Evolutionary conservation across 2,113 vertebrate genomes (phyloP).

Genomic region (Brachionichthys hirsutus): DNA sequence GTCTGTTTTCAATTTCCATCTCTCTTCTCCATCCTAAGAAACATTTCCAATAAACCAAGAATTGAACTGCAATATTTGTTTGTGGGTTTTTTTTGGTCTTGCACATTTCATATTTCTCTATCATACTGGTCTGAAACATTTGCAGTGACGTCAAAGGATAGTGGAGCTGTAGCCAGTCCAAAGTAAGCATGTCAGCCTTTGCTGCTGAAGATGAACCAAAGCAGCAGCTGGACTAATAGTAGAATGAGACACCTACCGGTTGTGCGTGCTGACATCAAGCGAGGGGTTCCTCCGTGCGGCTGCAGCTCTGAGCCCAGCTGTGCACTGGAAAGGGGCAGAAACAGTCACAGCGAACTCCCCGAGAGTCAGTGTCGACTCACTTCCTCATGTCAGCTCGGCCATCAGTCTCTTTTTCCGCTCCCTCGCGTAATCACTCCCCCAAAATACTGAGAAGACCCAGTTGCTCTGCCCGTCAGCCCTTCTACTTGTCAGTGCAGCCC

Average conservation of each 20-base stretch:
- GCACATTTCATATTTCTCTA: slow-evolving; percentile 2
- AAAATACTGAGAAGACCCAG: slow-evolving; percentile 42
- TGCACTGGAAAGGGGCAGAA: slow-evolving; percentile 32
- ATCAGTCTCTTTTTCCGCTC: slow-evolving; percentile 26
- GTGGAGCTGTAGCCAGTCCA: not conserved
- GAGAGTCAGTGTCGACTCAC: slow-evolving; percentile 44
- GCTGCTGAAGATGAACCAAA: slow-evolving; percentile 17
- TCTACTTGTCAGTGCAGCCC: slow-evolving; percentile 58
- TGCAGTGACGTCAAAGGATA: not conserved
- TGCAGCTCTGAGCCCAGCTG: slow-evolving; percentile 34
- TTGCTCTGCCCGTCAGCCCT: slow-evolving; percentile 60
- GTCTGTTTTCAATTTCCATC: slow-evolving; percentile 71
- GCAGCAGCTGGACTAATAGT: too few species aligned
- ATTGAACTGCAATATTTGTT: slow-evolving; percentile 27
- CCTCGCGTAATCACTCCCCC: slow-evolving; percentile 37
- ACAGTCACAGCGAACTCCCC: slow-evolving; percentile 51
- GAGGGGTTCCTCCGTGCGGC: slow-evolving; percentile 22
- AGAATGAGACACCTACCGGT: slow-evolving; percentile 47
- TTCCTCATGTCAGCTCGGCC: slow-evolving; percentile 59
- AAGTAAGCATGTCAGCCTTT: slow-evolving; percentile 21
- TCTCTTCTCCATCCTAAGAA: slow-evolving; percentile 50
- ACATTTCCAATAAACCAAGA: slow-evolving; percentile 52
- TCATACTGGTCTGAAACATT: slow-evolving; percentile 14
- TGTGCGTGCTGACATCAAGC: slow-evolving; percentile 52
- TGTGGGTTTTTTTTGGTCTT: not conserved